These are phyloP conservation scores for Aphaenogaster ashmeadi DNA, from an alignment of 1,140 invertebrate species.

Conservation along the genomic window DNA sequence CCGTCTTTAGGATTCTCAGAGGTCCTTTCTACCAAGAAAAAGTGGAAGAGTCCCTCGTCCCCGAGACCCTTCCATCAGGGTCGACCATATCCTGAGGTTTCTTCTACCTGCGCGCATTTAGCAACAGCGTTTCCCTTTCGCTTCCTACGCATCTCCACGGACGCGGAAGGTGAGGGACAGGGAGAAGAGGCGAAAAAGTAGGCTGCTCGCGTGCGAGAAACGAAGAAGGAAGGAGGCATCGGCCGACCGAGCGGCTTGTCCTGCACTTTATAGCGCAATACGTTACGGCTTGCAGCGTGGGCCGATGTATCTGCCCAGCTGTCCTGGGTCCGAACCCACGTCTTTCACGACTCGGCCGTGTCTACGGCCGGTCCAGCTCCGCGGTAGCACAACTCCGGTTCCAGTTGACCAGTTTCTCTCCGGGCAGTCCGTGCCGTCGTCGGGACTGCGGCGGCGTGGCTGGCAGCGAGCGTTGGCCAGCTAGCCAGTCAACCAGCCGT, in stretches of 20 bases:
- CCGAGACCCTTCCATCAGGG: neutral
- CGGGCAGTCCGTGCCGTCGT: constrained; percentile 63
- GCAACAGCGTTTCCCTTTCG: constrained; percentile 78
- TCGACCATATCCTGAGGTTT: neutral
- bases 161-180: constrained; percentile 38
- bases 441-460: constrained; percentile 42
- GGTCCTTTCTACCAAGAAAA: neutral
- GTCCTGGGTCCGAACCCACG: constrained; percentile 77
- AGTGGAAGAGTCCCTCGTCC: neutral
- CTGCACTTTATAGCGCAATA: constrained; percentile 83
- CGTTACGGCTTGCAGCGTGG: constrained; percentile 81
- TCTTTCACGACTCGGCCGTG: constrained; percentile 66
- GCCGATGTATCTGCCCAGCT: constrained; percentile 80
- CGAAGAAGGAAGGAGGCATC: constrained; percentile 49
- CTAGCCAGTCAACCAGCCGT: constrained; percentile 65
- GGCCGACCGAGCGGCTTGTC: constrained; percentile 75
- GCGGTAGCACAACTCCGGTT: constrained; percentile 81
- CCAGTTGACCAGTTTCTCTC: constrained; percentile 81
- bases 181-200: constrained; percentile 51
- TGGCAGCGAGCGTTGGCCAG: constrained; percentile 38
- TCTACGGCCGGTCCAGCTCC: constrained; percentile 43
- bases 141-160: constrained; percentile 80
- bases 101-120: constrained; percentile 67
- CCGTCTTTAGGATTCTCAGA: neutral
- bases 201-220: neutral